Evolutionary conservation across 2,888 invertebrate genomes (phyloP).

Genomic region (Anarsia innoxiella): DNA sequence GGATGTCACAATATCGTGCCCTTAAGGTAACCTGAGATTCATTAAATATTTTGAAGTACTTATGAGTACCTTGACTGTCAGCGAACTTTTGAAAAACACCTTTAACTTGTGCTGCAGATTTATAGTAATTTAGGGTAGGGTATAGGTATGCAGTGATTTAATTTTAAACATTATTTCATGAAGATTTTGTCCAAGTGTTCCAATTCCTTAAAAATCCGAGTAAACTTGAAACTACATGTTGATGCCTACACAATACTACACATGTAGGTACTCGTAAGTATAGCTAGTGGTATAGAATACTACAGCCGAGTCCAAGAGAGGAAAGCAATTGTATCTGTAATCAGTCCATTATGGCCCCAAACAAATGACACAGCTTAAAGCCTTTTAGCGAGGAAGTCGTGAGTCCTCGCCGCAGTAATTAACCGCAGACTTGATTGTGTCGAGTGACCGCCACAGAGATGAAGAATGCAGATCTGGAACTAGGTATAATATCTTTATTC

Average conservation of each 20-base stretch:
- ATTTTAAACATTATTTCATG: too few relatives aligned
- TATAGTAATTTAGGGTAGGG: too few relatives aligned
- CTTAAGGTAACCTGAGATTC: conserved; percentile 49
- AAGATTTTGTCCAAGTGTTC: too few relatives aligned
- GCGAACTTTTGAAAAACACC: conserved; percentile 6
- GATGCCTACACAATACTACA: too few relatives aligned
- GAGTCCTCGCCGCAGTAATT: conserved; percentile 63
- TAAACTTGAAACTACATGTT: too few relatives aligned
- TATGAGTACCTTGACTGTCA: conserved; percentile 7
- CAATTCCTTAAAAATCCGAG: too few relatives aligned
- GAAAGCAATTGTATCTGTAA: conserved; percentile 53
- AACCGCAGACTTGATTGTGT: conserved; percentile 51
- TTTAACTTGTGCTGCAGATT: too few relatives aligned
- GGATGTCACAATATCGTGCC: conserved; percentile 60
- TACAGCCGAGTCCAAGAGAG: too few relatives aligned
- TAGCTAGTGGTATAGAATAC: too few relatives aligned
- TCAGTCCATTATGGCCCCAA: conserved; percentile 65
- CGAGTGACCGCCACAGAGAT: conserved; percentile 33
- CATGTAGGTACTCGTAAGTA: too few relatives aligned
- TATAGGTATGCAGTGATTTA: too few relatives aligned
- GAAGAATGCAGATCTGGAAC: conserved; percentile 3
- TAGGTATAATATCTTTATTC: neutral
- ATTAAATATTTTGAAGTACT: conserved; percentile 25
- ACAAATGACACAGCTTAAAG: conserved; percentile 68
- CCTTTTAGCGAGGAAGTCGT: conserved; percentile 68